These are phyloP conservation scores for Aleiodes sp. DNA, from an alignment of 1,140 invertebrate genomes.

Conservation along the genomic window DNA sequence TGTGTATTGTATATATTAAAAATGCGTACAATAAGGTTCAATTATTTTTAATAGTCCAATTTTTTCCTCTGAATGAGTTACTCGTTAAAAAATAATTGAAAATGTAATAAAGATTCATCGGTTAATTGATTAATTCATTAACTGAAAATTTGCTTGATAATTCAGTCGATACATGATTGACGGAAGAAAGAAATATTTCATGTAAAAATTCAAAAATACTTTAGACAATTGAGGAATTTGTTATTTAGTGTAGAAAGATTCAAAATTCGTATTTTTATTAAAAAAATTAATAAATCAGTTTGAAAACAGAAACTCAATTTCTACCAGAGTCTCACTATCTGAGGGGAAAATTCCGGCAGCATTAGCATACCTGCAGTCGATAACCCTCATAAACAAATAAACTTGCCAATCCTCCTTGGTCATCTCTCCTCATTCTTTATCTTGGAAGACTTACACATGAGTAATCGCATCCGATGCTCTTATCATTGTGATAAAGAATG, in stretches of 20 bases:
- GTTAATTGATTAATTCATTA: not conserved
- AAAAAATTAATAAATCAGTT: conserved; percentile 47
- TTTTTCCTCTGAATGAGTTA: conserved; percentile 21
- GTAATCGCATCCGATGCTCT: no score
- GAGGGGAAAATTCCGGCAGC: no score
- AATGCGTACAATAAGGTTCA: not conserved
- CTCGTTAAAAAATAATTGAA: conserved; percentile 29
- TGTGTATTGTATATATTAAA: not conserved
- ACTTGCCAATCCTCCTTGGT: no score
- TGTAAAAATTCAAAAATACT: not conserved
- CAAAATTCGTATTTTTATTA: conserved; percentile 56
- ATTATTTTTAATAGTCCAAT: conserved; percentile 12
- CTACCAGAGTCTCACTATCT: no score
- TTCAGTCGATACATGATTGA: no score
- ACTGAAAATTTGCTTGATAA: not conserved
- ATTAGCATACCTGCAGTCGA: no score
- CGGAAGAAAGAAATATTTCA: conserved; percentile 21
- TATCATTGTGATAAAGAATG: no score
- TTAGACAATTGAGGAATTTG: conserved; percentile 32
- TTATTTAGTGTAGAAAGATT: conserved; percentile 48
- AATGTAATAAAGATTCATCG: not conserved
- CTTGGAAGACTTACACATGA: no score
- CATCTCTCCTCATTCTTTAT: no score
- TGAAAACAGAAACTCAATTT: no score
- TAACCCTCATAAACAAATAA: no score